A percentile compares a stretch with the other conserved stretches of the same genome.
phyloP scores from a whole-genome alignment of 2,797 vertebrate genomes.

The Pogoniulus pusillus region DNA sequence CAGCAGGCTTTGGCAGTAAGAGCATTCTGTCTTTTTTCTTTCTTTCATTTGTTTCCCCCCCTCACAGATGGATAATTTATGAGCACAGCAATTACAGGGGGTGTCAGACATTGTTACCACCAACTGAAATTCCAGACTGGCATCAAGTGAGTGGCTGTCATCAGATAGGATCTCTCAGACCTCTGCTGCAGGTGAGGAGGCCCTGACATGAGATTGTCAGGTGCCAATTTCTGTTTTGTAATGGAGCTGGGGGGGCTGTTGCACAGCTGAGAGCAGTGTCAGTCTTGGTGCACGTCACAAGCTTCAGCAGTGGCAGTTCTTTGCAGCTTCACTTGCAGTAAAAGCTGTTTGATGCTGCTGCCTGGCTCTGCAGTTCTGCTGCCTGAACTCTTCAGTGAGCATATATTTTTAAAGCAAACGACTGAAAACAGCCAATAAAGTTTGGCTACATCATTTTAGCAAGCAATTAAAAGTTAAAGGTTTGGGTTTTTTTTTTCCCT shows the following conservation, averaged over 20 bases:
- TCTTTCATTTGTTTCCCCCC: neutral
- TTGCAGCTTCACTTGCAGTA: neutral
- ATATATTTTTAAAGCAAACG: neutral
- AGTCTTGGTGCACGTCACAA: neutral
- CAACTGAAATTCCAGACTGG: slow-evolving; percentile 83
- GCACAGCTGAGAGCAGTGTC: neutral
- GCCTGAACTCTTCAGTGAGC: neutral
- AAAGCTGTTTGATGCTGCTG: neutral
- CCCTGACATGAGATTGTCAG: neutral
- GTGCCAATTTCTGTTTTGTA: neutral
- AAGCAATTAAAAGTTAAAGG: neutral
- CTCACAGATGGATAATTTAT: slow-evolving; percentile 89
- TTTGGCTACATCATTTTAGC: neutral
- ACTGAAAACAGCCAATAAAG: neutral
- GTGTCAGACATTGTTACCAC: slow-evolving; percentile 86
- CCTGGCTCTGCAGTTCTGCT: neutral
- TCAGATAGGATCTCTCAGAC: slow-evolving; percentile 89
- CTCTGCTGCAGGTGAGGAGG: slow-evolving; percentile 86
- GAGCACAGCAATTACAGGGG: slow-evolving; percentile 89
- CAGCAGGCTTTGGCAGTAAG: neutral
- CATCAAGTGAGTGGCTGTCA: slow-evolving; percentile 78
- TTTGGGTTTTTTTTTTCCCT: neutral
- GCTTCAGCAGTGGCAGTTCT: neutral
- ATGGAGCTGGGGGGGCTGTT: neutral
- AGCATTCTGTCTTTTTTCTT: neutral